Base-by-base conservation (phyloP, 1,140 invertebrate species). In the Argopecten irradians region DNA sequence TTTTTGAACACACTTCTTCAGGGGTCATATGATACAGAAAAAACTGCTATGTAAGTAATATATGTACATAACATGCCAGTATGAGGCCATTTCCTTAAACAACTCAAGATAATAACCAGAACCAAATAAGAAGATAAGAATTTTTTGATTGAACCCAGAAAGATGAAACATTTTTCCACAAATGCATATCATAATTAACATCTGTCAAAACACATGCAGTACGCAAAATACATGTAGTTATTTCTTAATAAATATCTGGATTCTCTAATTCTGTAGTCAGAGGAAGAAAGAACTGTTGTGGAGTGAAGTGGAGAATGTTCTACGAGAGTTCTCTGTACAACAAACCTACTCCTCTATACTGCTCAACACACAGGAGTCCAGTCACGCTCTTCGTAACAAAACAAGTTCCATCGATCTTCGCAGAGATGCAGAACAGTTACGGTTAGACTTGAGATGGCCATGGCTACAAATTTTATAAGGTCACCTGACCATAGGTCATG, bases 11-110 rank as follows among this genome's bases (percentile, higher is more conserved):
- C 90, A 34, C 86, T 90, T 22, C 82, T 92, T 22, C 90, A 92
- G 39, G 91, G 91, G 28, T 84, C 87, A 35, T 92, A 90, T 90
- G 84, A 88, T 7, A 89, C 89, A 85, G 90, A 91, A 87, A 92
- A 88, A 87, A 87, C 88, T 39, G 83, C 87, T 11, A 88, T 92
- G 91, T 92, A 89, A 87, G 91, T 87, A 46, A 83, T 34, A n/a
- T 13, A 39, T 39, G 22, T 13, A 85, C n/a, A n/a, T n/a, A n/a
- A n/a, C n/a, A n/a, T n/a, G n/a, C n/a, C n/a, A n/a, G n/a, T n/a
- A n/a, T n/a, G n/a, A n/a, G n/a, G n/a, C n/a, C n/a, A n/a, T n/a
- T n/a, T n/a, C n/a, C n/a, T n/a, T n/a, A n/a, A n/a, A n/a, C n/a
- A n/a, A n/a, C n/a, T n/a, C n/a, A n/a, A n/a, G n/a, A n/a, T n/a